Base-by-base conservation (phyloP, 2,797 vertebrate genomes). In the Tympanoctomys barrerae region DNA sequence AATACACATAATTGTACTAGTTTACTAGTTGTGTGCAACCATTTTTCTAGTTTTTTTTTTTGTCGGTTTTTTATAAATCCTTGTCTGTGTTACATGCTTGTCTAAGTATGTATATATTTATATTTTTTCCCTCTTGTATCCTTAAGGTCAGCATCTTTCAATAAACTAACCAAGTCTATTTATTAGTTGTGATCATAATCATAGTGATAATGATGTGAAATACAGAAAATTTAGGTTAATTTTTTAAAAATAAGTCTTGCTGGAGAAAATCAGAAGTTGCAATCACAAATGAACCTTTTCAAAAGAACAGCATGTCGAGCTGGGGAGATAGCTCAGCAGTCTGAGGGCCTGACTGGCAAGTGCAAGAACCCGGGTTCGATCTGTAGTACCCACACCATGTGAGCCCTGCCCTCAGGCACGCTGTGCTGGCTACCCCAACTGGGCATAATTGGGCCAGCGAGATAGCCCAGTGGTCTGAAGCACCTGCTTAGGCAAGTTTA, bases 211-310 rank as follows among this genome's bases (percentile, higher is more conserved):
- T 73, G 54, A 91, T 64, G 24, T 68, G n/a, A 92, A 82, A 10
- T 64, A 73, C 3, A 94, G 57, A 49, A 78, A 77, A 52, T 88
- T 86, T 86, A 89, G 28, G 36, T 22, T 16, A 85, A 39, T 66
- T 68, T 57, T 66, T 21, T 61, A 59, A 22, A 42, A n/a, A 21
- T 39, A 54, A 88, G 12, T 0, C 26, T 91, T 66, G n/a, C 68
- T 81, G 33, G 14, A 7, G n/a, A 80, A 89, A 91, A 89, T 28
- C 46, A 89, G 42, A 42, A 62, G 52, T 33, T 68, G 31, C 46
- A 71, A 52, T 87, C 49, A 77, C 66, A 96, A 68, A 71, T 73
- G 64, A 93, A 59, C 0, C 39, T 91, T 93, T 84, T 46, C 22
- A 6, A 83, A 54, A 42, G 19, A 28, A 49, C 26, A 77, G 31